A percentile compares a stretch with the other conserved stretches of the same genome.
phyloP scores from a whole-genome alignment of 2,113 vertebrate species.

The Tamias sibiricus region DNA sequence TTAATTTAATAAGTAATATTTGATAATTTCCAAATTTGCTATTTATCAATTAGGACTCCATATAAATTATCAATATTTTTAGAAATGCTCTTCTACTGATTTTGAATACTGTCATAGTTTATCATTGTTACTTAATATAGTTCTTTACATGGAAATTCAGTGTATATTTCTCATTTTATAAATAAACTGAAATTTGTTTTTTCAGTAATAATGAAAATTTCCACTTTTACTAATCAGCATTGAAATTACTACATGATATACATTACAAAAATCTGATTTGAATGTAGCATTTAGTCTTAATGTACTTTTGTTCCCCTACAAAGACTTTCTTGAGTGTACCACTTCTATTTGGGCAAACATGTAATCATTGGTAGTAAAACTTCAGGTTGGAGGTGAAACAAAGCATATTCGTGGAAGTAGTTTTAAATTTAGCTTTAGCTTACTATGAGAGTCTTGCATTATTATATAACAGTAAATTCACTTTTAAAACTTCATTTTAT shows the following conservation, averaged over 20 bases:
- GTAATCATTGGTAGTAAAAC: background rate
- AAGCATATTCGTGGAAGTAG: background rate
- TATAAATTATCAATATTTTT: slow-evolving; percentile 4
- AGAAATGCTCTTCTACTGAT: background rate
- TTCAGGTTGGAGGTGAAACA: background rate
- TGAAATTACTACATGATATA: background rate
- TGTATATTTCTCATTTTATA: slow-evolving; percentile 5
- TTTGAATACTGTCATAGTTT: background rate
- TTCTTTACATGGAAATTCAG: background rate
- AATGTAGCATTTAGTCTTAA: background rate
- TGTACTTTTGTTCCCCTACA: background rate
- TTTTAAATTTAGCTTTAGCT: background rate
- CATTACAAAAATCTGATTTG: background rate
- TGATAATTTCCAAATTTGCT: slow-evolving; percentile 73
- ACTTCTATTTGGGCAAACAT: background rate
- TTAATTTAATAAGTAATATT: slow-evolving; percentile 79
- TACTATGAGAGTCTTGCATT: background rate
- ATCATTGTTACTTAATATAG: background rate
- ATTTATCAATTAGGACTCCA: slow-evolving; percentile 55
- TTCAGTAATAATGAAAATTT: background rate
- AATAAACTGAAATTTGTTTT: slow-evolving; percentile 16
- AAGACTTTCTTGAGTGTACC: background rate
- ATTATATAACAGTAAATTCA: background rate
- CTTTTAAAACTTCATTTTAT: background rate
- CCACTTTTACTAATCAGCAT: background rate